These are phyloP conservation scores for Podiceps cristatus DNA, from an alignment of 2,113 vertebrate species.

Conservation along the genomic window DNA sequence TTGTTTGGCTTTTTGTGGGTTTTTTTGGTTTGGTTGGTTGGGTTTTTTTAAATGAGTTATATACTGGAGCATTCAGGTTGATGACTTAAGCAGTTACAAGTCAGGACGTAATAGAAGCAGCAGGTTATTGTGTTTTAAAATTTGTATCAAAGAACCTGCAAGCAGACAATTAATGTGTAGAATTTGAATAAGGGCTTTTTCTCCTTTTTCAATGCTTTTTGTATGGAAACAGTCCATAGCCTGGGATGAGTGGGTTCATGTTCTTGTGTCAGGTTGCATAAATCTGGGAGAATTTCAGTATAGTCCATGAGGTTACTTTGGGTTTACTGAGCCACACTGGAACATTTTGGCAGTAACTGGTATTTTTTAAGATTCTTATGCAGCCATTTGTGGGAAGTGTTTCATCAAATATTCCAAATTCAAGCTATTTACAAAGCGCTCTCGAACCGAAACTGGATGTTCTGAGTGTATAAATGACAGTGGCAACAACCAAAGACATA, in stretches of 20 bases:
- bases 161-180: not conserved
- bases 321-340: not conserved
- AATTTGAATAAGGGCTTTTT: not conserved
- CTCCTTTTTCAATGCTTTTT: not conserved
- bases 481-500: not conserved
- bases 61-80: not conserved
- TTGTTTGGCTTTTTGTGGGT: too few species aligned
- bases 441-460: not conserved
- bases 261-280: not conserved
- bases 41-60: not conserved
- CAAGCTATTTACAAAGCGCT: not conserved
- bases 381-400: not conserved
- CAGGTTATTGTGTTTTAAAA: not conserved
- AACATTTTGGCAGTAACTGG: not conserved
- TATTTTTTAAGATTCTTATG: not conserved
- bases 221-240: not conserved
- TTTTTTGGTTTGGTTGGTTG: too few species aligned
- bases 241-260: not conserved
- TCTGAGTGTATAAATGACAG: not conserved
- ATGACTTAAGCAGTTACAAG: not conserved
- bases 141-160: not conserved
- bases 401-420: not conserved
- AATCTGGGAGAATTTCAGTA: not conserved
- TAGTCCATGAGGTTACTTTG: not conserved
- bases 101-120: not conserved